phyloP scores from a whole-genome alignment of 2,888 invertebrate species.

The Lasiommata megera region DNA sequence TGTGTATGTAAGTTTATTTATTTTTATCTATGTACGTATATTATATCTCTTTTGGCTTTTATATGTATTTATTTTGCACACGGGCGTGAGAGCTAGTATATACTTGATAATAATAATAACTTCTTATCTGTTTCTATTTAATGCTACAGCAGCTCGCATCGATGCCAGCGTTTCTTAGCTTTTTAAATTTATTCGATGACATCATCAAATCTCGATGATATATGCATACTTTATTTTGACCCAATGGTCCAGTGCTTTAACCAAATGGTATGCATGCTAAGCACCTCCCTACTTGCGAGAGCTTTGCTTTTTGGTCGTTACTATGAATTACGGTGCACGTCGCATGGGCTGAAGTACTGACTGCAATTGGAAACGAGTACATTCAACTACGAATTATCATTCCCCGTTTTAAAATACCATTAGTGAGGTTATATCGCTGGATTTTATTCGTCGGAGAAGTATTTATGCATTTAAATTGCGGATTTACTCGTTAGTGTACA shows the following conservation, averaged over 20 bases:
- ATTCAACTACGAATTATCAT: constrained; percentile 31
- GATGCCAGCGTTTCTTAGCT: too few relatives aligned
- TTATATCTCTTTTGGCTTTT: too few relatives aligned
- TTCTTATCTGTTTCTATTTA: too few relatives aligned
- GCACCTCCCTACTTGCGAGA: not conserved
- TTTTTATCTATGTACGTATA: too few relatives aligned
- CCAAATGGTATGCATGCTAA: not conserved
- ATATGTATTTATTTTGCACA: too few relatives aligned
- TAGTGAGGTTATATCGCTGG: not conserved
- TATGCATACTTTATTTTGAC: too few relatives aligned
- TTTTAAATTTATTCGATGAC: too few relatives aligned
- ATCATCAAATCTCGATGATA: too few relatives aligned
- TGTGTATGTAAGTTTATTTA: too few relatives aligned
- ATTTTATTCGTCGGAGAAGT: not conserved
- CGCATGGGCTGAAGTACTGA: constrained; percentile 37
- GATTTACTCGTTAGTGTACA: not conserved
- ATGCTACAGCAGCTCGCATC: too few relatives aligned
- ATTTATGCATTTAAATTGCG: not conserved
- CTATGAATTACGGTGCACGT: constrained; percentile 30
- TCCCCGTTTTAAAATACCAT: constrained; percentile 14
- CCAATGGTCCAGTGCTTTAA: not conserved
- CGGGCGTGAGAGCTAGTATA: too few relatives aligned
- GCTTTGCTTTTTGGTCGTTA: not conserved
- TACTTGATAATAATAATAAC: too few relatives aligned
- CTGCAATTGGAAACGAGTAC: constrained; percentile 52